phyloP scores from a whole-genome alignment of 2,113 vertebrate species.

The Xiphias gladius region DNA sequence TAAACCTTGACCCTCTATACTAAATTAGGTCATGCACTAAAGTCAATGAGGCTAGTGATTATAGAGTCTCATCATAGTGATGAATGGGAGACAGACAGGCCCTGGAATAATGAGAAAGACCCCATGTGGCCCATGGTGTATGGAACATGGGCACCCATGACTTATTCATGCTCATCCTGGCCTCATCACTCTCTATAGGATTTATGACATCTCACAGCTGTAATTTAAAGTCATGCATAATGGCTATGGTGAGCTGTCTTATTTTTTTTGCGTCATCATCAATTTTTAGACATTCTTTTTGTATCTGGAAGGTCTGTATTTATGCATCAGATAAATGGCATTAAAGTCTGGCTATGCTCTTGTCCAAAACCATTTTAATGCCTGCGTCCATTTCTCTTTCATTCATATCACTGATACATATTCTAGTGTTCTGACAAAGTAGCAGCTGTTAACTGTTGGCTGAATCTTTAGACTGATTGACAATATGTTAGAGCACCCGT shows the following conservation, averaged over 20 bases:
- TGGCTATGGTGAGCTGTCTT: constrained; percentile 46
- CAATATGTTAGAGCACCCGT: constrained; percentile 8
- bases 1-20: constrained; percentile 34
- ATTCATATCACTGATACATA: constrained; percentile 5
- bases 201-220: constrained; percentile 64
- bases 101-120: constrained; percentile 63
- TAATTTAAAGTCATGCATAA: constrained; percentile 70
- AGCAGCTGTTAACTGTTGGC: constrained; percentile 29
- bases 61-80: constrained; percentile 57
- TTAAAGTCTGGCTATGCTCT: not conserved
- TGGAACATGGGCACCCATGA: constrained; percentile 63
- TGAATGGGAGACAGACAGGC: constrained; percentile 55
- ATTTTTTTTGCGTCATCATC: constrained; percentile 47
- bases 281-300: constrained; percentile 32
- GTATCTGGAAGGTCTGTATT: not conserved
- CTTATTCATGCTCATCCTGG: constrained; percentile 71
- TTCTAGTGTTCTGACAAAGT: constrained; percentile 13
- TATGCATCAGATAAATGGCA: not conserved
- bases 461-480: constrained; percentile 13
- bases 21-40: constrained; percentile 41
- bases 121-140: constrained; percentile 21
- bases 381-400: constrained; percentile 3
- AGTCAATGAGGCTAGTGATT: constrained; percentile 37
- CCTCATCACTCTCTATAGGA: constrained; percentile 58
- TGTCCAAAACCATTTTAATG: constrained; percentile 12